These are phyloP conservation scores for Babylonia areolata DNA, from an alignment of 1,140 invertebrate genomes.

Conservation along the genomic window DNA sequence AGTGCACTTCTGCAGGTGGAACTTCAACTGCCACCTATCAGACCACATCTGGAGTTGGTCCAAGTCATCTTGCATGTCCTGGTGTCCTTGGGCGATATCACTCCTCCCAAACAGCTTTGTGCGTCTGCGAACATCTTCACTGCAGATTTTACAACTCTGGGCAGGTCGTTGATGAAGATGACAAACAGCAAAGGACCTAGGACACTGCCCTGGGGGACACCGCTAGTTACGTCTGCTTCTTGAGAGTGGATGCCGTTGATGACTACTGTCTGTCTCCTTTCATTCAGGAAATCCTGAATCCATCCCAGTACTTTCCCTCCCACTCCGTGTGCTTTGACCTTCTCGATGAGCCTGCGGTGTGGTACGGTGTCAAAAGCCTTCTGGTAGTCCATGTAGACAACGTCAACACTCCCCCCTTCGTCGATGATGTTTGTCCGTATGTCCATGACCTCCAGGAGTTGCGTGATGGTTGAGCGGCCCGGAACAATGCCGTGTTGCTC, in stretches of 20 bases:
- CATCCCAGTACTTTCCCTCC: neutral
- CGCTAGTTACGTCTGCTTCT: neutral
- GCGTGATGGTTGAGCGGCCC: neutral
- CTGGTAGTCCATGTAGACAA: neutral
- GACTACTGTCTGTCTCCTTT: neutral
- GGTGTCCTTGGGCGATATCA: neutral
- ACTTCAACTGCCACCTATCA: neutral
- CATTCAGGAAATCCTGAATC: neutral
- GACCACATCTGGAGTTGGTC: neutral
- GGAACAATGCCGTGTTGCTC: neutral
- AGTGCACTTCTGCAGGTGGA: too few species aligned
- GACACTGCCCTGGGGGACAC: neutral
- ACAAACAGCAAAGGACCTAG: neutral
- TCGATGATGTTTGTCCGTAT: neutral
- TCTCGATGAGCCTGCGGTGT: neutral
- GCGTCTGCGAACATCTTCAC: neutral
- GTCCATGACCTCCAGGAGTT: neutral
- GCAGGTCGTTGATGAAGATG: neutral
- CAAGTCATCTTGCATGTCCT: neutral
- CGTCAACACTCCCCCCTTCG: neutral
- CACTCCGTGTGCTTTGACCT: neutral
- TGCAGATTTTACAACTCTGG: neutral
- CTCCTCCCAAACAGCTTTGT: neutral
- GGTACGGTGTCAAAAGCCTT: neutral
- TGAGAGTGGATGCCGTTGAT: neutral